A percentile compares a stretch with the other conserved stretches of the same genome.
These are phyloP conservation scores for Apeltes quadracus DNA, from an alignment of 2,113 vertebrate species.

Conservation along the genomic window DNA sequence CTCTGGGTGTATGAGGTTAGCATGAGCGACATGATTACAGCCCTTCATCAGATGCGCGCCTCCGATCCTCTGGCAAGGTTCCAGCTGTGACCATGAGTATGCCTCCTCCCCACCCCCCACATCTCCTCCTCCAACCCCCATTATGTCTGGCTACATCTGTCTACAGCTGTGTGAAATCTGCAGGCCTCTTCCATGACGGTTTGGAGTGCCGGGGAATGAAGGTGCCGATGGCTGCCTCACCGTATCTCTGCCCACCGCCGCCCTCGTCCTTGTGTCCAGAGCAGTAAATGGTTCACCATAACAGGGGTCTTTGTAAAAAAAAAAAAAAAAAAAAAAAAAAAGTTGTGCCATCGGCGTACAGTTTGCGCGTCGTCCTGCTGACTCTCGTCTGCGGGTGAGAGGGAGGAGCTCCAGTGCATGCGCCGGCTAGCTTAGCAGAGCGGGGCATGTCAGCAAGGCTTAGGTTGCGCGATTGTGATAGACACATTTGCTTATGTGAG, in stretches of 20 bases:
- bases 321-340: constrained; percentile 55
- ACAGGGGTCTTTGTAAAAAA: constrained; percentile 33
- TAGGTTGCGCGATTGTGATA: constrained; percentile 62
- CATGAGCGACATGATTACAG: constrained; percentile 71
- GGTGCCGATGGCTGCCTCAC: constrained; percentile 55
- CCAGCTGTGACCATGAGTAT: constrained; percentile 68
- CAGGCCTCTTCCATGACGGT: constrained; percentile 49
- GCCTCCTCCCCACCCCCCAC: constrained; percentile 1
- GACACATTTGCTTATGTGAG: constrained; percentile 70
- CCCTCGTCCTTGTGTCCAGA: constrained; percentile 34
- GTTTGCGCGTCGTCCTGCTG: constrained; percentile 43
- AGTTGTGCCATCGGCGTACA: constrained; percentile 56
- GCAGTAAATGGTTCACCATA: constrained; percentile 53
- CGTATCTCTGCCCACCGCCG: constrained; percentile 59
- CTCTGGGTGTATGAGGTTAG: constrained; percentile 70
- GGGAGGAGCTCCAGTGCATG: constrained; percentile 38
- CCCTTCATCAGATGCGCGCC: constrained; percentile 60
- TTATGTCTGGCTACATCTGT: constrained; percentile 66
- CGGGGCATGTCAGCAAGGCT: constrained; percentile 57
- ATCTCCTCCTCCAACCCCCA: constrained; percentile 26
- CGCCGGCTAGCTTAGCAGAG: constrained; percentile 48
- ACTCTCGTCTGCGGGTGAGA: constrained; percentile 26
- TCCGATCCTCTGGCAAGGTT: constrained; percentile 61
- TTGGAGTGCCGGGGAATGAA: constrained; percentile 43
- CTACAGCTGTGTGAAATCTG: constrained; percentile 50